A percentile compares a stretch with the other conserved stretches of the same genome.
Conservation (phyloP, 2,888 invertebrate species). For the Clitarchus hookeri region DNA sequence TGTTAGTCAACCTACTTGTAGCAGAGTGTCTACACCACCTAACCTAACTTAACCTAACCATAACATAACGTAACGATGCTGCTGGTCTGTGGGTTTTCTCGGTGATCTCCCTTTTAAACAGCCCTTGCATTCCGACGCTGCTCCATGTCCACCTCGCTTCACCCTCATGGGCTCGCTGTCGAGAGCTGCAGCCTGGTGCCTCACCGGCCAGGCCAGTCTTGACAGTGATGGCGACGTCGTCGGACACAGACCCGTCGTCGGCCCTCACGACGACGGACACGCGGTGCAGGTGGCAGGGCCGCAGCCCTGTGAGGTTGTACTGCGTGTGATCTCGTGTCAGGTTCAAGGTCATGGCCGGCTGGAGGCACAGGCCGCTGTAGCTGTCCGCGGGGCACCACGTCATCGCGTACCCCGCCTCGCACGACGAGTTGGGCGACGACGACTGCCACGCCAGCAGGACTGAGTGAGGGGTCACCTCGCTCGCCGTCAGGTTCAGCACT, state of each 20-base stretch:
- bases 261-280: not conserved
- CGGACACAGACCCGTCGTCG: not conserved
- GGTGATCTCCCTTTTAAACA: too few relatives aligned
- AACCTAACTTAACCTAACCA: too few relatives aligned
- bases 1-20: too few relatives aligned
- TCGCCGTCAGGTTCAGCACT: not conserved
- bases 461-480: not conserved
- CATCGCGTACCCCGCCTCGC: not conserved
- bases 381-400: not conserved
- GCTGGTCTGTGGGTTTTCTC: too few relatives aligned
- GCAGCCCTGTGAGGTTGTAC: not conserved
- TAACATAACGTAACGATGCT: too few relatives aligned
- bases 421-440: not conserved
- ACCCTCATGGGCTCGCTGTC: too few relatives aligned
- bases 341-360: not conserved
- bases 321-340: not conserved
- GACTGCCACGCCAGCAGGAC: not conserved
- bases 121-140: too few relatives aligned
- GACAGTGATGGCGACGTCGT: not conserved
- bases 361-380: not conserved
- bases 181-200: too few relatives aligned
- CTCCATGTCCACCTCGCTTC: too few relatives aligned
- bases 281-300: not conserved
- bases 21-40: too few relatives aligned
- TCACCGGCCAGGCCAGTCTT: not conserved